Evolutionary conservation across 2,113 vertebrate species (phyloP).

Genomic region (Gymnobelideus leadbeateri): DNA sequence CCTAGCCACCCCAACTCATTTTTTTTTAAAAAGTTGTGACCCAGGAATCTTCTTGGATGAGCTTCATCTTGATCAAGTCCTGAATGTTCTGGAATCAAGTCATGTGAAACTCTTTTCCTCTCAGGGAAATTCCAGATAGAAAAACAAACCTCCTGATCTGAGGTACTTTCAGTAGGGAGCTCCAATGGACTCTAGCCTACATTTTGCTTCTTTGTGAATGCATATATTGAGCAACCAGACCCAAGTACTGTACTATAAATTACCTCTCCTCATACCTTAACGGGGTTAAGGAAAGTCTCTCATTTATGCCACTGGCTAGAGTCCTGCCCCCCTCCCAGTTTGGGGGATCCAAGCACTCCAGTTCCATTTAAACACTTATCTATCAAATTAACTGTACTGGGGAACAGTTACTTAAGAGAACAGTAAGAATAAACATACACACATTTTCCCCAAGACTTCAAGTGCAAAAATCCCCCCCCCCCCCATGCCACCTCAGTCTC

Average conservation of each 20-base stretch:
- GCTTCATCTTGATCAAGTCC: background rate
- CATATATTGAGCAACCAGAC: background rate
- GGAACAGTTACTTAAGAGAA: background rate
- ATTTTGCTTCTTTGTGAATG: conserved; percentile 25
- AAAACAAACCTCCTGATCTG: background rate
- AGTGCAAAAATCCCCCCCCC: background rate
- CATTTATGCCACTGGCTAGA: background rate
- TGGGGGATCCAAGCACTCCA: background rate
- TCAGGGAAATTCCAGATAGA: background rate
- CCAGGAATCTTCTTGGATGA: background rate
- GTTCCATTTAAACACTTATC: background rate
- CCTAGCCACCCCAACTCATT: no score
- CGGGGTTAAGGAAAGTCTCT: background rate
- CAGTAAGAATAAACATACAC: background rate
- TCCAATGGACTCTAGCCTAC: background rate
- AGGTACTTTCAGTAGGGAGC: background rate
- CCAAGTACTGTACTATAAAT: background rate
- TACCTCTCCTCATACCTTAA: background rate
- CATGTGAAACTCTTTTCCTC: conserved; percentile 12
- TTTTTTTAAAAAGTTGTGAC: background rate
- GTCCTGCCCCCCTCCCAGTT: background rate
- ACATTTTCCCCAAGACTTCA: background rate
- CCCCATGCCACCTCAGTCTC: background rate
- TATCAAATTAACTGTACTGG: background rate
- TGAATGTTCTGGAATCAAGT: background rate